Evolutionary conservation across 1,140 invertebrate species (phyloP), one percentile per base, ranked within the genome.

Genomic region (Plectus sambesii): DNA sequence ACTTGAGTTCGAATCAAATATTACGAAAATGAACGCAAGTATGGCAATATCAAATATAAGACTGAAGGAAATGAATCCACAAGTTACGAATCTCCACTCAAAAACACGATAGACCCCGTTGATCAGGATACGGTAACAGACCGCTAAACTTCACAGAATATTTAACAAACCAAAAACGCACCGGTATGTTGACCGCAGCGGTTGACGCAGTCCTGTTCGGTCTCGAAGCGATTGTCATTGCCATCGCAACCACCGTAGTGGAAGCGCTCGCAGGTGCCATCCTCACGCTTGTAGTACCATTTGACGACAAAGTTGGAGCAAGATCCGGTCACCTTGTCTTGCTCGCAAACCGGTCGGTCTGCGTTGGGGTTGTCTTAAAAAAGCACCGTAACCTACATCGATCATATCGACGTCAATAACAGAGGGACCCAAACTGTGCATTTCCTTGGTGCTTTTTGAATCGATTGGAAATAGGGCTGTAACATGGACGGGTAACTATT

Each of bases 221-320:
- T 74, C n/a, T 67, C 44, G 77, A 87, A 69, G 20, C 81, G 82
- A 76, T 68, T 67, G 19, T 44, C 55, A 38, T 66, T 66, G 48
- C 64, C 64, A 24, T 59, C 40, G 52, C 73, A 73, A 4, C 69
- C 69, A 49, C 80, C 81, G 75, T 86, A 94, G 78, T 88, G 88
- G 77, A 97, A 97, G 37, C 86, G 85, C 75, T 83, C 77, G 78
- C 90, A 97, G 47, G 82, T 78, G 68, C 87, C 83, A 19, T 75
- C 70, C 49, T 80, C 75, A 55, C 80, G 77, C 63, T 89, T 80
- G 70, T 77, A 94, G 70, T 78, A 81, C 83, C 83, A 94, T 40
- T 82, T 78, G 15, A 75, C 74, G 70, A 79, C 87, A 66, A 81
- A 82, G n/a, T 84, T 85, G 45, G 75, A 66, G 66, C 90, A 96